Conservation (phyloP, 2,888 invertebrate genomes). For the Cybosia mesomella region DNA sequence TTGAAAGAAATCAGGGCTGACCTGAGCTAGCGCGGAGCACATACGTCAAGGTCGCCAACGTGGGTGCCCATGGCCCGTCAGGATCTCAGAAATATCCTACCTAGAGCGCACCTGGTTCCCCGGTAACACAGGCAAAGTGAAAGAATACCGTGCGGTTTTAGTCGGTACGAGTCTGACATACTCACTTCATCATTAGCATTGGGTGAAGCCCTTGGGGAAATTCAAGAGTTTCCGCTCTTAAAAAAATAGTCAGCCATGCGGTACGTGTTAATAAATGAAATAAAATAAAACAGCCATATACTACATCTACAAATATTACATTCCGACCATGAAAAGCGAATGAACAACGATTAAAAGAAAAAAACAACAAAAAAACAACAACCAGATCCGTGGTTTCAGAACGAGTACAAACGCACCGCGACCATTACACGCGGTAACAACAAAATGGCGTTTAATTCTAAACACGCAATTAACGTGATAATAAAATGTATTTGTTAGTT, state of each 20-base stretch:
- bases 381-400: slow-evolving; percentile 23
- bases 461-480: slow-evolving; percentile 46
- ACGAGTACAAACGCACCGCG: slow-evolving; percentile 40
- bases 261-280: background rate
- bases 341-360: slow-evolving; percentile 15
- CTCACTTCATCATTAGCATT: no score
- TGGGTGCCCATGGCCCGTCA: no score
- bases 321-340: background rate
- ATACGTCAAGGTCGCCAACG: no score
- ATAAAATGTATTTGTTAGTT: slow-evolving; percentile 50
- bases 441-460: slow-evolving; percentile 25
- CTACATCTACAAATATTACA: background rate
- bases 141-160: no score
- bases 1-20: no score
- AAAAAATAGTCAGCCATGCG: background rate
- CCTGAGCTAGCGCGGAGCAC: no score
- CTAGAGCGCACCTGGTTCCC: no score
- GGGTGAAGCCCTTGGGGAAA: no score
- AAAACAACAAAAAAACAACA: slow-evolving; percentile 17
- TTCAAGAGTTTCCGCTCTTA: no score
- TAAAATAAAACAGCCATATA: background rate
- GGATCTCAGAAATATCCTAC: no score
- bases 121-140: no score
- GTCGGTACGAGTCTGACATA: no score
- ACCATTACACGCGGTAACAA: slow-evolving; percentile 32